phyloP scores from a whole-genome alignment of 2,113 vertebrate genomes.

The Oreochromis spilurus region DNA sequence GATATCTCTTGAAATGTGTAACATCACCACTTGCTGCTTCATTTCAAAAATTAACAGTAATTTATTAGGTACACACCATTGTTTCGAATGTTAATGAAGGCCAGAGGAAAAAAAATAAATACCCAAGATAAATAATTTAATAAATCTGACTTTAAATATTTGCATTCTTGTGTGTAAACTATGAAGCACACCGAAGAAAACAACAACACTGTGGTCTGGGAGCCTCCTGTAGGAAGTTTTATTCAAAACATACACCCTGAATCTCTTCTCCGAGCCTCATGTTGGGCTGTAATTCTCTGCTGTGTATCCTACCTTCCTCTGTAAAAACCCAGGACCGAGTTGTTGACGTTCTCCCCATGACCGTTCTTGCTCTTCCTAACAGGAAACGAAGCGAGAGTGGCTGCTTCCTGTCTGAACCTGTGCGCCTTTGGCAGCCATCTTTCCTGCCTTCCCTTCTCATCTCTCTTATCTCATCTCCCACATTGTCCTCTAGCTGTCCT shows the following conservation, averaged over 20 bases:
- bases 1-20: not conserved
- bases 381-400: conserved; percentile 46
- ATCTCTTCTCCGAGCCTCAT: not conserved
- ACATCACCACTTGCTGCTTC: not conserved
- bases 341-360: conserved; percentile 26
- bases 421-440: conserved; percentile 38
- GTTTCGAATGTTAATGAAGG: not conserved
- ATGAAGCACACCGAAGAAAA: not conserved
- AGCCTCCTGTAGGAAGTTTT: not conserved
- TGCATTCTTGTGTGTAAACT: not conserved
- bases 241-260: not conserved
- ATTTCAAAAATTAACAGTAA: not conserved
- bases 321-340: not conserved
- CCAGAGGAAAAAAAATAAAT: not conserved
- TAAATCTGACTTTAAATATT: not conserved
- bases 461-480: conserved; percentile 15
- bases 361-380: conserved; percentile 29
- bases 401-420: conserved; percentile 45
- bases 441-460: conserved; percentile 39
- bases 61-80: not conserved
- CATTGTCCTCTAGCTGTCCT: conserved; percentile 56
- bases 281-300: not conserved
- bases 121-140: not conserved
- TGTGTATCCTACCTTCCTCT: not conserved
- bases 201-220: not conserved